Conservation (phyloP, 2,113 vertebrate genomes). For the Chelonoidis abingdonii region DNA sequence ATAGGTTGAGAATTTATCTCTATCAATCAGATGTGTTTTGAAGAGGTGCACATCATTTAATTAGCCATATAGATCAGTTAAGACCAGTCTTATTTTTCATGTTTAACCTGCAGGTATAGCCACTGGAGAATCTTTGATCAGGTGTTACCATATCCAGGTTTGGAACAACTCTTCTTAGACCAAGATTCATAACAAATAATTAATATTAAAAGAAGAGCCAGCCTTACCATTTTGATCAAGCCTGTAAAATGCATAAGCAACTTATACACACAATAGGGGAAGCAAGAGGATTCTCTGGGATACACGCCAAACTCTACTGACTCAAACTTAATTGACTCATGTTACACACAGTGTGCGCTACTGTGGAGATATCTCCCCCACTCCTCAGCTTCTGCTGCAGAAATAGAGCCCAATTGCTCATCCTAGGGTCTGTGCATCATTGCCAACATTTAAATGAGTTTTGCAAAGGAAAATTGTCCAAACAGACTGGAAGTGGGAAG, state of each 20-base stretch:
- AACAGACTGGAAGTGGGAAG: neutral
- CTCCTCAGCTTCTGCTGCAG: neutral
- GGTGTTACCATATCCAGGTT: neutral
- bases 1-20: neutral
- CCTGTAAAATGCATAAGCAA: fast-evolving
- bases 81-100: neutral
- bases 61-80: neutral
- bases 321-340: neutral
- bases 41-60: neutral
- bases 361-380: neutral
- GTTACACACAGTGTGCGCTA: neutral
- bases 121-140: neutral
- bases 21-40: neutral
- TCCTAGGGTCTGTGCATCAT: neutral
- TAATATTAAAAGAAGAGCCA: neutral
- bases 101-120: neutral
- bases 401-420: neutral
- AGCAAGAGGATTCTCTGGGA: neutral
- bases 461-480: neutral
- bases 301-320: neutral
- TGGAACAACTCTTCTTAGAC: neutral
- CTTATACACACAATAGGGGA: neutral
- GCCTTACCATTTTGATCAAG: neutral
- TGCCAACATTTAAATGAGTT: neutral
- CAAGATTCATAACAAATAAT: neutral